phyloP scores from a whole-genome alignment of 2,797 vertebrate genomes.

The Tapera naevia region DNA sequence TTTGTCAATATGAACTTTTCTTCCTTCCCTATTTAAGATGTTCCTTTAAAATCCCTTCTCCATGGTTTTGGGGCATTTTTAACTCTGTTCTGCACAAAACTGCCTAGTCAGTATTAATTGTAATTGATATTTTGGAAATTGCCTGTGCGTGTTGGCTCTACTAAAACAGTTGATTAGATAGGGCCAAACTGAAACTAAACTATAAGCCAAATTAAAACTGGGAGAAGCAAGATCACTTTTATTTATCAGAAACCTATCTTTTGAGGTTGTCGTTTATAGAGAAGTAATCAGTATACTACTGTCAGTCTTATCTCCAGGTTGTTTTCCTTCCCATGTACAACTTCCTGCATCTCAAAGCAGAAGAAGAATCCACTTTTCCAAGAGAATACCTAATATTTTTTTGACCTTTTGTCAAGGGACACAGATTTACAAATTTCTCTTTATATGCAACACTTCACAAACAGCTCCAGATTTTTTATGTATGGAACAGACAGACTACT shows the following conservation, averaged over 20 bases:
- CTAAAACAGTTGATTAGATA: neutral
- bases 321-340: neutral
- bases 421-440: neutral
- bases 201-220: neutral
- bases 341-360: neutral
- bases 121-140: neutral
- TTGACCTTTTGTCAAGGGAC: neutral
- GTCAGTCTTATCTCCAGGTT: neutral
- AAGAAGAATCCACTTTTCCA: neutral
- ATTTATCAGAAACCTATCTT: neutral
- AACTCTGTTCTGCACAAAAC: neutral
- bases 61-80: neutral
- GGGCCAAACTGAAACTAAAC: neutral
- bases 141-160: fast-evolving
- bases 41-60: neutral
- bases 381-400: neutral
- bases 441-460: neutral
- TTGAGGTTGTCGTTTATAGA: neutral
- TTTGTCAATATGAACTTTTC: neutral
- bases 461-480: neutral
- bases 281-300: neutral
- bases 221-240: neutral
- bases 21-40: neutral
- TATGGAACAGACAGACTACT: neutral
- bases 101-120: neutral